Evolutionary conservation across 2,797 vertebrate species (phyloP).

Genomic region (Mormyrus hasselquistii): DNA sequence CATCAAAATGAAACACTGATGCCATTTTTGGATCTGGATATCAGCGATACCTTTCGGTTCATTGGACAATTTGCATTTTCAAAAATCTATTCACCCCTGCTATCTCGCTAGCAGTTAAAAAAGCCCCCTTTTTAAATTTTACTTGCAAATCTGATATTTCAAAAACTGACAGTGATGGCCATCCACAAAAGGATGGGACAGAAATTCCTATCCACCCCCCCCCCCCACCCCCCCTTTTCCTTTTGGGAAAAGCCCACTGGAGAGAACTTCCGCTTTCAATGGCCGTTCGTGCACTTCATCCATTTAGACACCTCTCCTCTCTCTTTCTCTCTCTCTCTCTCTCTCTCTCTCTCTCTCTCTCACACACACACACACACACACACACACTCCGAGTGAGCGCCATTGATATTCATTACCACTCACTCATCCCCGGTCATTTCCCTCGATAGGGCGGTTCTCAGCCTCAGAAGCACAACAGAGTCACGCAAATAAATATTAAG

Average conservation of each 20-base stretch:
- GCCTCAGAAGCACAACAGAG: background rate
- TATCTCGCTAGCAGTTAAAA: background rate
- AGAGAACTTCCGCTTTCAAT: background rate
- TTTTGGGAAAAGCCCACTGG: background rate
- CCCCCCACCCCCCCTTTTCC: background rate
- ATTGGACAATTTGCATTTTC: background rate
- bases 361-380: background rate
- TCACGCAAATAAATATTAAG: background rate
- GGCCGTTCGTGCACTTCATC: background rate
- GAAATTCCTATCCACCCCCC: background rate
- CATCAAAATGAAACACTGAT: background rate
- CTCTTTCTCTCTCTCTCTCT: background rate
- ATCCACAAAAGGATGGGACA: background rate
- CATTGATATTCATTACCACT: constrained; percentile 9
- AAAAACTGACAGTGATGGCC: background rate
- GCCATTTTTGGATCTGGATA: background rate
- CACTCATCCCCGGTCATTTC: background rate
- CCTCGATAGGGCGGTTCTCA: background rate
- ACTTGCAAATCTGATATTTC: constrained; percentile 13
- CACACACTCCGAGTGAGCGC: background rate
- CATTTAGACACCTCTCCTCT: background rate
- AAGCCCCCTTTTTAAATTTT: background rate
- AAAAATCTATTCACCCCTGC: background rate
- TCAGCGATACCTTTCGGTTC: background rate
- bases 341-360: background rate